A percentile compares a stretch with the other conserved stretches of the same genome.
Conservation (phyloP, 2,888 invertebrate species). For the Halictus quadricinctus region DNA sequence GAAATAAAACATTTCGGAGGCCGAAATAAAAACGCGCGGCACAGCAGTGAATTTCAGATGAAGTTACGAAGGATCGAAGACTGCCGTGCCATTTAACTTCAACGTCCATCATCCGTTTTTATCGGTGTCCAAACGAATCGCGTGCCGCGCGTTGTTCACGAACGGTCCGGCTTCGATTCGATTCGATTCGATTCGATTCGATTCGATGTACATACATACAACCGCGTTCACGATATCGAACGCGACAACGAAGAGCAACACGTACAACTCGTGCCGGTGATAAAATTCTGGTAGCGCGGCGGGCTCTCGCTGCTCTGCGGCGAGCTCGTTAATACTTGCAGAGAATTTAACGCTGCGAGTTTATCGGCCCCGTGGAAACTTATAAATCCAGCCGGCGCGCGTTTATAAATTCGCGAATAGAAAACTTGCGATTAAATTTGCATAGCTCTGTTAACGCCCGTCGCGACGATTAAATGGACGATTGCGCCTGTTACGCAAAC, state of each 20-base stretch:
- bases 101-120: constrained; percentile 4
- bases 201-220: neutral
- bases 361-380: constrained; percentile 8
- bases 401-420: constrained; percentile 6
- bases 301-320: neutral
- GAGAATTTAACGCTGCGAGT: neutral
- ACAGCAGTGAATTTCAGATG: neutral
- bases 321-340: constrained; percentile 5
- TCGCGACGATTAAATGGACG: neutral
- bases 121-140: constrained; percentile 4
- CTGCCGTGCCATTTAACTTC: constrained; percentile 9
- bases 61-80: constrained; percentile 12
- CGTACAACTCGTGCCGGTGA: constrained; percentile 6
- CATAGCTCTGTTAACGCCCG: neutral
- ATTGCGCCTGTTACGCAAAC: neutral
- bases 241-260: constrained; percentile 10
- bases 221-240: constrained; percentile 1
- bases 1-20: neutral
- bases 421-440: constrained; percentile 5
- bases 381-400: neutral
- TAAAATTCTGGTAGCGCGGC: neutral
- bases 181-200: neutral
- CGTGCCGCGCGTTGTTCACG: neutral
- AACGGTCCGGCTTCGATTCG: neutral
- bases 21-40: neutral